Conservation (phyloP, 2,888 invertebrate genomes). For the Pocota personata region DNA sequence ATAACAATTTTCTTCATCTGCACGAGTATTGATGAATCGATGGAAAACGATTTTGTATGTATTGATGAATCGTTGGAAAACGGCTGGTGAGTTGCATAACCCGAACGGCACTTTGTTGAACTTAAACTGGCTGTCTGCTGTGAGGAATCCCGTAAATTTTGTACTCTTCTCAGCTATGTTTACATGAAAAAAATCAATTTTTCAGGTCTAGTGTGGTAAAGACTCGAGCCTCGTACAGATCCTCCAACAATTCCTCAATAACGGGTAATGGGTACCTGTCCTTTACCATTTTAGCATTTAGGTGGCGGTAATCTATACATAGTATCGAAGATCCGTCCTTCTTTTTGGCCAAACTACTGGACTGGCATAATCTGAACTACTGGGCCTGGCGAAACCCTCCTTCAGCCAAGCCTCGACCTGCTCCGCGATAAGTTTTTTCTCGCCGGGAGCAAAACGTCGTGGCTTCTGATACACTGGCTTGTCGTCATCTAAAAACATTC, state of each 20-base stretch:
- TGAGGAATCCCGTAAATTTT: conserved; percentile 80
- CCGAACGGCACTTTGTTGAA: conserved; percentile 80
- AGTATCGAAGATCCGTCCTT: not conserved
- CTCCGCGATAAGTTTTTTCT: not conserved
- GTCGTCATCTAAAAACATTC: not conserved
- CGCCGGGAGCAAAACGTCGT: not conserved
- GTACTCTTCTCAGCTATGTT: not conserved
- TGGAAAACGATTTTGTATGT: too few species aligned
- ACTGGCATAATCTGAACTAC: not conserved
- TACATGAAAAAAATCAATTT: not conserved
- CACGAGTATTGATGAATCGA: too few species aligned
- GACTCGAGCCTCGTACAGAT: conserved; percentile 73
- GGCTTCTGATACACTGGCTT: not conserved
- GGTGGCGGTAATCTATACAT: conserved; percentile 63
- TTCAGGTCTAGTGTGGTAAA: conserved; percentile 75
- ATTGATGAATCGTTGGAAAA: too few species aligned
- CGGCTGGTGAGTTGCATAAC: conserved; percentile 78
- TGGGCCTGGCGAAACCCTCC: not conserved
- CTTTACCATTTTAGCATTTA: not conserved
- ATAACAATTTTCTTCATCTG: too few species aligned
- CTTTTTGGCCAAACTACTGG: not conserved
- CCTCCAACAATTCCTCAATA: conserved; percentile 39
- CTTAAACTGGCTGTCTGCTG: conserved; percentile 79
- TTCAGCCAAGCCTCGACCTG: not conserved
- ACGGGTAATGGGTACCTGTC: conserved; percentile 13